Evolutionary conservation across 2,797 vertebrate genomes (phyloP).

Genomic region (Ceyx erithaca): DNA sequence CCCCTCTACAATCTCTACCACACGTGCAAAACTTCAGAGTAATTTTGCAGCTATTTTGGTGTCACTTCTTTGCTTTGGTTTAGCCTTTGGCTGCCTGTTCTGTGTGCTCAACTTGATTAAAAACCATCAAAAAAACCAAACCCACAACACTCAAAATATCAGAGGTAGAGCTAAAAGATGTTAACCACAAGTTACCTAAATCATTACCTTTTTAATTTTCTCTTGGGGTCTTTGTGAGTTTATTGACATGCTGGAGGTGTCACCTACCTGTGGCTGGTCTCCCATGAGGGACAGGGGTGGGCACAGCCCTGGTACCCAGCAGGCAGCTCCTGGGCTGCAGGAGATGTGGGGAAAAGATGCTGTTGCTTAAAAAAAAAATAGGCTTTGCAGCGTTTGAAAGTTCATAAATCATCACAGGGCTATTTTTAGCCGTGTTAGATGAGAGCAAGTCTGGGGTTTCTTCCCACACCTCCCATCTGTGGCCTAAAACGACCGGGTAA

Average conservation of each 20-base stretch:
- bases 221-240: neutral
- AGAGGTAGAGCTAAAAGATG: neutral
- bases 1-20: neutral
- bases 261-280: neutral
- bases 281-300: neutral
- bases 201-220: neutral
- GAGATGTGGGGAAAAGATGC: neutral
- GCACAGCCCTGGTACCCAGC: neutral
- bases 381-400: neutral
- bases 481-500: neutral
- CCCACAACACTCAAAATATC: neutral
- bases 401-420: constrained; percentile 31
- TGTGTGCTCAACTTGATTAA: neutral
- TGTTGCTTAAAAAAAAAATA: neutral
- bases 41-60: neutral
- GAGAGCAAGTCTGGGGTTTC: constrained; percentile 3
- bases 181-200: neutral
- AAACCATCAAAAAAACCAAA: neutral
- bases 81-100: neutral
- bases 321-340: neutral
- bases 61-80: neutral
- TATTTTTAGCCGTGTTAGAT: constrained; percentile 20
- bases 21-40: neutral
- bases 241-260: neutral
- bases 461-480: neutral